Evolutionary conservation across 2,113 vertebrate genomes (phyloP).

Genomic region (Carettochelys insculpta): DNA sequence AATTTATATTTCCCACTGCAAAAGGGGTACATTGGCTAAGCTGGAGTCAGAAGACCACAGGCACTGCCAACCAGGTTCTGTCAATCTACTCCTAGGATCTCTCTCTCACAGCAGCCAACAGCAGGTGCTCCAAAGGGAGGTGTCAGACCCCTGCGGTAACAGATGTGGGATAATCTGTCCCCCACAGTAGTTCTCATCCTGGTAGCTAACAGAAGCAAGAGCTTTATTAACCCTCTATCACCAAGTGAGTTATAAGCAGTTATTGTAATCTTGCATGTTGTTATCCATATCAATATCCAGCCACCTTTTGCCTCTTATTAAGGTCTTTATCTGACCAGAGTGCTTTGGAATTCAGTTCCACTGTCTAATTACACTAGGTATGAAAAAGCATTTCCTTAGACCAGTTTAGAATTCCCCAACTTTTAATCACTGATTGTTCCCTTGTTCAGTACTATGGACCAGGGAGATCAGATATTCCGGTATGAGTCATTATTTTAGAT

Average conservation of each 20-base stretch:
- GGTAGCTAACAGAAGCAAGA: neutral
- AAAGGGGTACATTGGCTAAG: neutral
- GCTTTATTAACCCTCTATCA: neutral
- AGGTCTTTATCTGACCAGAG: neutral
- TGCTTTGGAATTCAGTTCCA: neutral
- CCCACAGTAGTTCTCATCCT: neutral
- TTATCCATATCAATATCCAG: neutral
- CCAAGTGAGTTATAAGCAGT: neutral
- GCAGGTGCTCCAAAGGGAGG: neutral
- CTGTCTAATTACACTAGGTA: neutral
- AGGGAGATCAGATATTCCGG: neutral
- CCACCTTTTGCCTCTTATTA: neutral
- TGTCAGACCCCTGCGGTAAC: neutral
- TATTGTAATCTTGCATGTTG: neutral
- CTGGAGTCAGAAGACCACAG: neutral
- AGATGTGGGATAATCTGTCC: neutral
- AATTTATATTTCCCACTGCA: neutral
- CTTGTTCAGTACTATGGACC: neutral
- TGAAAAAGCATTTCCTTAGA: neutral
- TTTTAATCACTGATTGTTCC: neutral
- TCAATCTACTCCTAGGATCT: neutral
- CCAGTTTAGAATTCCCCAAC: neutral
- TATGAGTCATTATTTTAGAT: neutral
- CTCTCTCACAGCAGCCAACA: neutral
- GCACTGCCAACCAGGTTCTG: neutral